Base-by-base conservation (phyloP, 2,888 invertebrate species). In the Tuberolachnus salignus region DNA sequence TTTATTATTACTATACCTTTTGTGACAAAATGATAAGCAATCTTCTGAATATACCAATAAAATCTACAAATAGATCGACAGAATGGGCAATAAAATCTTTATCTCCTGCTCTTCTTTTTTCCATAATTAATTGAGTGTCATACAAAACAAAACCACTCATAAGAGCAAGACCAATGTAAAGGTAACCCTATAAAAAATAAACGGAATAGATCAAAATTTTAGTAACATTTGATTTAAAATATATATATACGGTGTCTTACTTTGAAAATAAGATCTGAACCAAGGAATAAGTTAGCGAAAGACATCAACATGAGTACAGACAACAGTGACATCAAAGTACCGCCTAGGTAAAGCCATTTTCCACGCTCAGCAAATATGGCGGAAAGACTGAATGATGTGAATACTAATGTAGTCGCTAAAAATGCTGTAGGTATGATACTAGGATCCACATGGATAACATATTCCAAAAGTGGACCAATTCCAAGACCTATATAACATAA, bases 61-160 rank as follows among this genome's bases (percentile, higher is more conserved):
- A 93, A 86, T 98, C 98, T 84, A 98, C 91, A 89, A 98, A 98
- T 82, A 98, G 88, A 85, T 97, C 95, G 83, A 98, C 88, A 16
- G 95, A 92, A 86, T 98, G 97, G 86, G 91, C 89, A 82, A 98
- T 92, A 86, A 94, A 97, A 87, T 98, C 98, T 85, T 92, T 93
- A 88, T 91, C 96, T 81, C 98, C 97, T 86, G 90, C 89, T 82
- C 94, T 90, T 83, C 92, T 91, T 86, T 97, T 97, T 86, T 97
- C 97, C 84, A 98, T 92, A 83, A 98, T 97, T 82, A 94, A 87
- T 87, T 98, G 98, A n/a, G 98, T 99, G 86, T 98, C 98, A 84
- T 94, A 98, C 82, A 98, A 88, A 16, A 99, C 92, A 86, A 98
- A 98, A 80, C 92, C 96, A 85, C 96, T 97, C 93, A 98, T 95